Base-by-base conservation (phyloP, 2,888 invertebrate genomes). In the Metopia argyrocephala region DNA sequence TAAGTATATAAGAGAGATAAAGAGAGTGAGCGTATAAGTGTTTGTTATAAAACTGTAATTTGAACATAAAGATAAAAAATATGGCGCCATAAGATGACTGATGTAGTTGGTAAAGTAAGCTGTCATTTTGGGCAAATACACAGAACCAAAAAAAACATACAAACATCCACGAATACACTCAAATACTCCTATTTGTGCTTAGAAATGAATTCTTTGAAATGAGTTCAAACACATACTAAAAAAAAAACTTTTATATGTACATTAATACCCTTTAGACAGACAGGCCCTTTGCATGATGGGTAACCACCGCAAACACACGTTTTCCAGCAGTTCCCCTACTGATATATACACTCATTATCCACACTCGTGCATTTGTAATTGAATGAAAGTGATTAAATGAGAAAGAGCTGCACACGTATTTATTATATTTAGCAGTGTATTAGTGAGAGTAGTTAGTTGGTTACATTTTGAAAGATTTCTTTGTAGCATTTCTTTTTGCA, bases 31-130 rank as follows among this genome's bases (percentile, higher is more conserved):
- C 48, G 9, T 73, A 18, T 21, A 18, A 20, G 6, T 45, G 27
- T n/a, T n/a, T n/a, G n/a, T 38, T 38, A 50, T 48, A 74, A 57
- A 46, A 70, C 31, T 50, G 23, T 31, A 69, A 20, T 50, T n/a
- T n/a, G n/a, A 74, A 50, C 28, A 57, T 65, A 9, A 20, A 59
- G 45, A 52, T 27, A 23, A 66, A 52, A 48, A 66, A 66, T 66
- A 66, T 66, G 74, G 74, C 74, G 74, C 74, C 74, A 66, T 27
- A 59, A 59, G 66, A 66, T 66, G 66, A 66, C 66, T 66, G 74
- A 59, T 75, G 59, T 59, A 59, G 57, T 56, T 75, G 74, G 27
- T 59, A 23, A 59, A 66, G 21, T 48, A 38, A 59, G 20, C 27
- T 74, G 57, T 57, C 64, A 57, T 18, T 74, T n/a, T 61, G 50